Evolutionary conservation across 2,113 vertebrate species (phyloP).

Genomic region (Oenanthe oenanthe): DNA sequence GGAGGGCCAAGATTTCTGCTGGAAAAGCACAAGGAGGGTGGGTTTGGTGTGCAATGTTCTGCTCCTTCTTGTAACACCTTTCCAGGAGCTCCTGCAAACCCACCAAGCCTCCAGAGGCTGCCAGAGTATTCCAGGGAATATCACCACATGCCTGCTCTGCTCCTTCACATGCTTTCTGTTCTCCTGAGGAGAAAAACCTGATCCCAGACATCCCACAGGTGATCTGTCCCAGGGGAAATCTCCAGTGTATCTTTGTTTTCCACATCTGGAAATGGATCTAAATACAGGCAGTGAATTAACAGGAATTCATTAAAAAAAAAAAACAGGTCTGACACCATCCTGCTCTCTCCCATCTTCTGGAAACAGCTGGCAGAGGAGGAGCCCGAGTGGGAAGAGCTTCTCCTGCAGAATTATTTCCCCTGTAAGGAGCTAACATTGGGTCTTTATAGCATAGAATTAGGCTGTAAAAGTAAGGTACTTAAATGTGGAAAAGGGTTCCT

Average conservation of each 20-base stretch:
- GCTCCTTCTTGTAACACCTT: background rate
- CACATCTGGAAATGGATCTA: background rate
- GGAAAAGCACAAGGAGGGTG: background rate
- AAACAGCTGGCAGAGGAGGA: background rate
- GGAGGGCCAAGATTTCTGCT: background rate
- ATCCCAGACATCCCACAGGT: background rate
- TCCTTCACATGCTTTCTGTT: background rate
- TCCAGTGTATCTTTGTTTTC: background rate
- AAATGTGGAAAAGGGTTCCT: background rate
- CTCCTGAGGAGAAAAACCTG: background rate
- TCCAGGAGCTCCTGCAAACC: background rate
- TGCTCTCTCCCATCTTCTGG: background rate
- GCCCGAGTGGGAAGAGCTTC: background rate
- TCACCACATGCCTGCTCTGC: background rate
- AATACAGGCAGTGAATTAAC: fast-evolving
- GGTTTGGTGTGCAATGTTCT: background rate
- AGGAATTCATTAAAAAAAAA: background rate
- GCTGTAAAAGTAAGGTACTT: background rate
- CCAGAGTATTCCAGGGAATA: background rate
- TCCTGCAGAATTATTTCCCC: background rate
- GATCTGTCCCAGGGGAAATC: background rate
- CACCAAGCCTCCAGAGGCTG: background rate
- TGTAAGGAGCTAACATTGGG: background rate
- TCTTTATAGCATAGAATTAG: background rate
- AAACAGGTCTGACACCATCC: fast-evolving